Percentiles rank a stretch among this genome's conserved stretches.
These are phyloP conservation scores for Troides aeacus DNA, from an alignment of 2,888 invertebrate species.

Conservation along the genomic window DNA sequence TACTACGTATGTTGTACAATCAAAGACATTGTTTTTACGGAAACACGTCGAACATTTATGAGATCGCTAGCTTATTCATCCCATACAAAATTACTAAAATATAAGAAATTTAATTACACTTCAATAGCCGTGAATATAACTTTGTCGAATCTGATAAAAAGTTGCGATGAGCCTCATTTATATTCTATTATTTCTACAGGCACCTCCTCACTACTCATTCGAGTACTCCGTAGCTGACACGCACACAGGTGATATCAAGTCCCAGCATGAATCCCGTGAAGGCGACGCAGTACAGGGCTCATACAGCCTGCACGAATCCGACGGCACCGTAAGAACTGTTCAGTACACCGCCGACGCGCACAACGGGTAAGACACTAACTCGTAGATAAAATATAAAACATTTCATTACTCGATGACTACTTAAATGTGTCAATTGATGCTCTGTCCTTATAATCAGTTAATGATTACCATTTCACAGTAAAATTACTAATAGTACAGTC, in stretches of 20 bases:
- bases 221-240: slow-evolving; percentile 55
- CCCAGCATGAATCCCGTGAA: slow-evolving; percentile 67
- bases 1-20: slow-evolving; percentile 37
- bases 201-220: slow-evolving; percentile 51
- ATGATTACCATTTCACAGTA: too few species aligned
- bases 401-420: too few species aligned
- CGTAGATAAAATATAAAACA: too few species aligned
- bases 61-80: too few species aligned
- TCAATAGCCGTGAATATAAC: too few species aligned
- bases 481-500: too few species aligned
- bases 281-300: slow-evolving; percentile 68
- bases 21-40: background rate
- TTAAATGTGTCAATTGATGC: too few species aligned
- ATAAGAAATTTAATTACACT: too few species aligned
- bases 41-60: too few species aligned
- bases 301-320: slow-evolving; percentile 73
- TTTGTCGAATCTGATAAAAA: too few species aligned
- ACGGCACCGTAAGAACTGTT: slow-evolving; percentile 75
- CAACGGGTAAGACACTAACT: slow-evolving; percentile 51
- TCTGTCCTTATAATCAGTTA: too few species aligned
- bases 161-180: background rate
- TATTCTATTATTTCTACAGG: slow-evolving; percentile 27
- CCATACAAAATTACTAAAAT: too few species aligned
- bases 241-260: slow-evolving; percentile 75
- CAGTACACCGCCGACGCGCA: slow-evolving; percentile 76